Conservation (phyloP, 2,113 vertebrate species). For the Synodontis membranacea region DNA sequence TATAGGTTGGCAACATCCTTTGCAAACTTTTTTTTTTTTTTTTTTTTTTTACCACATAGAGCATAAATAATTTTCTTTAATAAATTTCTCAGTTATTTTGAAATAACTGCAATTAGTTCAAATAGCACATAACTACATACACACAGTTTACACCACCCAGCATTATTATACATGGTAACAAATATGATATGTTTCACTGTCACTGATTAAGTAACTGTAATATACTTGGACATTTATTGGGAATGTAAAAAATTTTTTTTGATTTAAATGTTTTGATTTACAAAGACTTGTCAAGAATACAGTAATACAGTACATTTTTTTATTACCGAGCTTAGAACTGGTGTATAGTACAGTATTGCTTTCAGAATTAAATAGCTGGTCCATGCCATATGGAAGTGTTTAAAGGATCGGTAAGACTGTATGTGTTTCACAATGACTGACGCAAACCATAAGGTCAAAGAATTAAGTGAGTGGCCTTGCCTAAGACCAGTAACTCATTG, state of each 20-base stretch:
- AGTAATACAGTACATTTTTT: background rate
- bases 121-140: background rate
- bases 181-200: background rate
- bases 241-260: background rate
- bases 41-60: background rate
- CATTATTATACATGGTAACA: background rate
- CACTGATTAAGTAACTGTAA: conserved; percentile 8
- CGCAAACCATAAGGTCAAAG: background rate
- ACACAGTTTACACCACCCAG: background rate
- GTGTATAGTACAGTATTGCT: background rate
- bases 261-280: background rate
- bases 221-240: background rate
- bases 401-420: background rate
- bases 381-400: background rate
- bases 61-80: background rate
- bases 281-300: background rate
- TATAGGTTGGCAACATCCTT: background rate
- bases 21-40: background rate
- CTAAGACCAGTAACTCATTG: background rate
- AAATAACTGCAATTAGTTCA: background rate
- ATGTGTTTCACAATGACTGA: conserved; percentile 34
- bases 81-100: background rate
- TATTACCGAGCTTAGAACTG: background rate
- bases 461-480: background rate
- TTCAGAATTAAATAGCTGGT: background rate